phyloP scores from a whole-genome alignment of 2,797 vertebrate species.

The Bradypodion pumilum region DNA sequence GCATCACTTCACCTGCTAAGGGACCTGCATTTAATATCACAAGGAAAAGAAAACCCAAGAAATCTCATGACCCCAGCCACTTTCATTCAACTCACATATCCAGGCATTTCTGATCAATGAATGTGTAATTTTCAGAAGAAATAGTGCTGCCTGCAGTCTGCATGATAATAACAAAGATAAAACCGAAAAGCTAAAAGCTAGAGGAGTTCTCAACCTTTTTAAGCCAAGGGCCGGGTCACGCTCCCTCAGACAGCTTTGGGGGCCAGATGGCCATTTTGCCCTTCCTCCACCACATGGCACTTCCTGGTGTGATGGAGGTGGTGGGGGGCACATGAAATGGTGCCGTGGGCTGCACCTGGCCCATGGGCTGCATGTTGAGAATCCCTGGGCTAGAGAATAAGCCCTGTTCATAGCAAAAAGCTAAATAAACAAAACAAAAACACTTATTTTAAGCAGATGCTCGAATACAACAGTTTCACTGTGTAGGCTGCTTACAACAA shows the following conservation, averaged over 20 bases:
- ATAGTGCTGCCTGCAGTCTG: neutral
- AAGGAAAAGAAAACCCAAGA: neutral
- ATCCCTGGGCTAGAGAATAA: no score
- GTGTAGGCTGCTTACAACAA: neutral
- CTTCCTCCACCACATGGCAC: no score
- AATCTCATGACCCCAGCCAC: neutral
- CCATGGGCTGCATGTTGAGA: no score
- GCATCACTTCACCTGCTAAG: neutral
- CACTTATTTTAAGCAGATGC: neutral
- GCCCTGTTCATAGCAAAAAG: neutral
- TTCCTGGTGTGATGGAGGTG: no score
- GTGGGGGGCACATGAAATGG: no score
- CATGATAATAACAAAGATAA: neutral
- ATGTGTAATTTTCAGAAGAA: neutral
- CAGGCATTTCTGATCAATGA: neutral
- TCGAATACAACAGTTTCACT: neutral
- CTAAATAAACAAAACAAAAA: no score
- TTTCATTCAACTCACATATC: neutral
- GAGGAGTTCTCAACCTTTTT: no score
- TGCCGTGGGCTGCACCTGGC: no score
- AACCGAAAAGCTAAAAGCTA: neutral
- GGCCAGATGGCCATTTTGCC: no score
- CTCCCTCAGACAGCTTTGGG: no score
- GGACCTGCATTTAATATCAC: neutral
- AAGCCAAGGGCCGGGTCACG: no score